phyloP scores from a whole-genome alignment of 1,140 invertebrate genomes.

The Saxidomus purpurata region DNA sequence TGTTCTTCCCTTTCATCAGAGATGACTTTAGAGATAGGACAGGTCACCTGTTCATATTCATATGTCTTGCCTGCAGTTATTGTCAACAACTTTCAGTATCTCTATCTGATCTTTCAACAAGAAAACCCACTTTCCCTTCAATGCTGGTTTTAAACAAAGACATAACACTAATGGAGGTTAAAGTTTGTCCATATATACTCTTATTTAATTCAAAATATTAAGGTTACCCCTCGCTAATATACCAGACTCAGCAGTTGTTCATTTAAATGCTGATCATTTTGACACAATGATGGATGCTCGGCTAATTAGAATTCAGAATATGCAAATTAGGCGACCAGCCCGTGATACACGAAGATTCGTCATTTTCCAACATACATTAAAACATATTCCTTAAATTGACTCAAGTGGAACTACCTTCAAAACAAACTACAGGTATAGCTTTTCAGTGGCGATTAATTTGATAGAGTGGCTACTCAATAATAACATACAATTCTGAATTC shows the following conservation, averaged over 20 bases:
- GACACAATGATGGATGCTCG: constrained; percentile 25
- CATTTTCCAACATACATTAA: not conserved
- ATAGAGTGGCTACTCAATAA: too few relatives aligned
- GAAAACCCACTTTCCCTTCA: not conserved
- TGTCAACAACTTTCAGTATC: constrained; percentile 9
- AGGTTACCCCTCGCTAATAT: too few relatives aligned
- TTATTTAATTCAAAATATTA: too few relatives aligned
- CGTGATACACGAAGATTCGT: not conserved
- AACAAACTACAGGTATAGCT: too few relatives aligned
- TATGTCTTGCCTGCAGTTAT: constrained; percentile 1
- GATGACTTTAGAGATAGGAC: not conserved
- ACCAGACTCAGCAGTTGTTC: not conserved
- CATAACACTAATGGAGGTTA: not conserved
- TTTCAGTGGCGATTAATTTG: too few relatives aligned
- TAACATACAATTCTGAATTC: too few relatives aligned
- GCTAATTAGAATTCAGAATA: constrained; percentile 31
- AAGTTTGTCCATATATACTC: constrained; percentile 4
- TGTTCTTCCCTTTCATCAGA: constrained; percentile 2
- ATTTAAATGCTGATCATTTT: not conserved
- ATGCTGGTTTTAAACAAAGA: constrained; percentile 5
- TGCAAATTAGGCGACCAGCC: not conserved
- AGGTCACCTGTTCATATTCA: constrained; percentile 12
- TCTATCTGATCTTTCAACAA: not conserved
- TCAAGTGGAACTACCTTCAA: too few relatives aligned
- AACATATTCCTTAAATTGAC: not conserved